Percentiles rank a stretch among this genome's conserved stretches.
These are phyloP conservation scores for Myiozetetes cayanensis DNA, from an alignment of 2,113 vertebrate species.

Conservation along the genomic window DNA sequence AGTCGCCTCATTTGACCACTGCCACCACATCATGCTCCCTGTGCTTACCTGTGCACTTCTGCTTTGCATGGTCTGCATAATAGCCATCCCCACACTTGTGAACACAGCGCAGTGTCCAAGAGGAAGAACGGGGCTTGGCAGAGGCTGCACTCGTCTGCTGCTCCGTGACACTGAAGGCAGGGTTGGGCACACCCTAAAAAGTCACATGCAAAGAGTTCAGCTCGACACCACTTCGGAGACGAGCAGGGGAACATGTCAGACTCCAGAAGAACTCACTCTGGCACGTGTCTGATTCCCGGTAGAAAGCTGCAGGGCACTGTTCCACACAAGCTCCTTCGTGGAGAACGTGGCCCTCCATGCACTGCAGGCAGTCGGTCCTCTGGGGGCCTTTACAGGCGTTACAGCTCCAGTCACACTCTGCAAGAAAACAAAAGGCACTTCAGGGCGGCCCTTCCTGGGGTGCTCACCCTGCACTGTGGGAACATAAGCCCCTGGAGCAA, in stretches of 20 bases:
- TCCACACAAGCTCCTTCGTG: conserved; percentile 83
- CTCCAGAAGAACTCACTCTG: conserved; percentile 77
- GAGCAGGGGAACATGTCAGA: accelerated
- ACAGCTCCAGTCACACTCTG: conserved; percentile 98
- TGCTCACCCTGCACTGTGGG: neutral
- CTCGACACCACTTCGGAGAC: neutral
- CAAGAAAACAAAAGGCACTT: neutral
- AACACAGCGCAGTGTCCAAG: conserved; percentile 77
- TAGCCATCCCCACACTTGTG: conserved; percentile 75
- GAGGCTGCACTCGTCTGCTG: conserved; percentile 72
- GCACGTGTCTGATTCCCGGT: conserved; percentile 78
- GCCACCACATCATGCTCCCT: accelerated
- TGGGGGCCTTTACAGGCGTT: conserved; percentile 85
- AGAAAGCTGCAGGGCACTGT: conserved; percentile 78
- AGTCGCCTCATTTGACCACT: neutral
- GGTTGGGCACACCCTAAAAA: conserved; percentile 81
- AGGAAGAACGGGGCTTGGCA: conserved; percentile 79
- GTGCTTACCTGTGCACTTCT: conserved; percentile 79
- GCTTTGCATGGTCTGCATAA: conserved; percentile 62
- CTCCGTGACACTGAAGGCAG: conserved; percentile 79
- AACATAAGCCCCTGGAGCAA: neutral
- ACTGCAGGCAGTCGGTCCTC: conserved; percentile 89
- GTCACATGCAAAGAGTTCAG: neutral
- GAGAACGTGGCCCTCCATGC: conserved; percentile 88
- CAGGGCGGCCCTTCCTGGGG: neutral